A percentile compares a stretch with the other conserved stretches of the same genome.
phyloP scores from a whole-genome alignment of 1,140 invertebrate genomes.

The Drosophila pseudoobscura region DNA sequence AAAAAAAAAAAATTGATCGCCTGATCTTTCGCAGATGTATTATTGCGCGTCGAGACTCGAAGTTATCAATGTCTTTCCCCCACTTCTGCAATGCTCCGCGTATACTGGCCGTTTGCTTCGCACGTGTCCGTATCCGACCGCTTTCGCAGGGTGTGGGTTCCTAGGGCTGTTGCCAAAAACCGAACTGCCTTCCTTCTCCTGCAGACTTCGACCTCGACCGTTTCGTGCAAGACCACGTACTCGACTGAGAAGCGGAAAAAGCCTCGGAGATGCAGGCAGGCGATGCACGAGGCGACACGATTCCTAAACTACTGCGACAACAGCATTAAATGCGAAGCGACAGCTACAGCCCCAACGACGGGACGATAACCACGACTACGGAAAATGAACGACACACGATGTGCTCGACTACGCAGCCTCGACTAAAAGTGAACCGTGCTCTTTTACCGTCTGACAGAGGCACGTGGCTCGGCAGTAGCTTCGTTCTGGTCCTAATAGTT shows the following conservation, averaged over 20 bases:
- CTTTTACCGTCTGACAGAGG: not conserved
- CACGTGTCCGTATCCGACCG: no score
- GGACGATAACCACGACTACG: slow-evolving; percentile 2
- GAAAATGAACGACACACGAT: slow-evolving; percentile 27
- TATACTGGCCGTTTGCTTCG: no score
- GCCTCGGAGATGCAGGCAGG: slow-evolving; percentile 11
- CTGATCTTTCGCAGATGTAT: no score
- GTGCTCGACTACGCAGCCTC: slow-evolving; percentile 37
- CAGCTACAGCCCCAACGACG: slow-evolving; percentile 12
- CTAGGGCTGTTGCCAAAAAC: slow-evolving; percentile 1
- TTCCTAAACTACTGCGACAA: slow-evolving; percentile 6
- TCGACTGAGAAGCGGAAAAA: slow-evolving; percentile 51
- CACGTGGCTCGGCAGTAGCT: slow-evolving; percentile 11
- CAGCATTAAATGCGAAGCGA: slow-evolving; percentile 6
- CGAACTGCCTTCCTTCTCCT: slow-evolving; percentile 3
- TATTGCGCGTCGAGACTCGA: no score
- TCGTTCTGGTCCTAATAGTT: slow-evolving; percentile 13
- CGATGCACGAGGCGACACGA: slow-evolving; percentile 12
- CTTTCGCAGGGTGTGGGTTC: not conserved
- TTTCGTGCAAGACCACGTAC: slow-evolving; percentile 59
- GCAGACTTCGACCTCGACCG: slow-evolving; percentile 16
- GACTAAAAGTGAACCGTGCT: slow-evolving; percentile 16
- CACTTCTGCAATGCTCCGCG: no score
- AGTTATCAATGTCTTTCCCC: no score
- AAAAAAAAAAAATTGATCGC: no score